These are phyloP conservation scores for Romanogobio albipinnatus DNA, from an alignment of 2,113 vertebrate genomes.

Conservation along the genomic window DNA sequence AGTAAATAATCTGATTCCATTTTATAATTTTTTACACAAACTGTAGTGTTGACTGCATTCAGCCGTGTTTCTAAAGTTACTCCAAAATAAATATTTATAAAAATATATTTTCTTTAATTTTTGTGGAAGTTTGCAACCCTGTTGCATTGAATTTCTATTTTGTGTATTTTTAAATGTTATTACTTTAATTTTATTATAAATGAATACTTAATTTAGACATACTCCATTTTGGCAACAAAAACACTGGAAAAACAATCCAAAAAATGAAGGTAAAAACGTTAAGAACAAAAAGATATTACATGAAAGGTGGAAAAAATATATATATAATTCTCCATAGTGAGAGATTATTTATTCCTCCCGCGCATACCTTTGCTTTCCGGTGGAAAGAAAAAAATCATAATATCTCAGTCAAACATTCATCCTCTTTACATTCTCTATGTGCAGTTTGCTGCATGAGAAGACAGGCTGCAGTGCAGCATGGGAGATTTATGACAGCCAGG, in stretches of 20 bases:
- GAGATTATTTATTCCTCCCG: not conserved
- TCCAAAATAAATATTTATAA: not conserved
- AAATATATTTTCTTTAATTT: not conserved
- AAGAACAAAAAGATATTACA: not conserved
- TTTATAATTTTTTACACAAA: too few species aligned
- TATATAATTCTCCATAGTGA: not conserved
- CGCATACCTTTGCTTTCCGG: not conserved
- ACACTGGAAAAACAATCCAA: not conserved
- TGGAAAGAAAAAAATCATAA: not conserved
- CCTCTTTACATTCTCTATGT: constrained; percentile 9
- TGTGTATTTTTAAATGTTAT: too few species aligned
- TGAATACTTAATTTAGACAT: not conserved
- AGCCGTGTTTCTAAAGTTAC: not conserved
- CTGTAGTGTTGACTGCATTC: too few species aligned
- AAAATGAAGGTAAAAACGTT: not conserved
- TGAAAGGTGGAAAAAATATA: not conserved
- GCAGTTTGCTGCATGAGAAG: constrained; percentile 89
- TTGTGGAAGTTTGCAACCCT: not conserved
- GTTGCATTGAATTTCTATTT: too few species aligned
- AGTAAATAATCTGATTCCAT: not conserved
- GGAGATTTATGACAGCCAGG: constrained; percentile 80
- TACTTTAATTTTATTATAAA: too few species aligned
- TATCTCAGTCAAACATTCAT: constrained; percentile 3
- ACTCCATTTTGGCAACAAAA: not conserved
- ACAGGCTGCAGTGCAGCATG: constrained; percentile 85